These are phyloP conservation scores for Muntiacus reevesi DNA, from an alignment of 2,113 vertebrate genomes.

Conservation along the genomic window DNA sequence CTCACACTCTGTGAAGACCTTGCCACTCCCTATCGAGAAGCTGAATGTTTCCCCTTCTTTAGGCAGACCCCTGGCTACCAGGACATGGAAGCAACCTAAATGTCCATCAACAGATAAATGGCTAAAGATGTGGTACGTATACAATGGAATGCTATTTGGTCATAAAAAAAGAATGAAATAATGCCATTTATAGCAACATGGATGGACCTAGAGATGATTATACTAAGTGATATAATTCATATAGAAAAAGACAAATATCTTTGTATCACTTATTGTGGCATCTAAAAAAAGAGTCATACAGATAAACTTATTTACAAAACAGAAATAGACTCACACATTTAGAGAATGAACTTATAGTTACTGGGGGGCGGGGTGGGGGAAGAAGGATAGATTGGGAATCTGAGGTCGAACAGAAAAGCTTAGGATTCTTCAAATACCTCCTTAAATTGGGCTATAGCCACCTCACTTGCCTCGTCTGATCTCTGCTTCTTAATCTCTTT, in stretches of 20 bases:
- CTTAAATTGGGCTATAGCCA: not conserved
- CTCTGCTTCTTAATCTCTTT: fast-evolving
- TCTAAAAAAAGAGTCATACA: not conserved
- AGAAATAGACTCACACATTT: not conserved
- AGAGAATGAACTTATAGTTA: not conserved
- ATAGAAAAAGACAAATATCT: not conserved
- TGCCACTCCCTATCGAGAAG: fast-evolving
- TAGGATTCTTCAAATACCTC: no score
- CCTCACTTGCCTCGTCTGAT: not conserved
- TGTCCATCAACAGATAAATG: not conserved
- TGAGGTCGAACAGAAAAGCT: not conserved
- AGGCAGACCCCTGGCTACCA: not conserved
- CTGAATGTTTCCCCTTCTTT: not conserved
- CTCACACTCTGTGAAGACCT: not conserved
- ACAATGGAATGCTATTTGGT: not conserved
- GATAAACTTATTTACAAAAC: not conserved
- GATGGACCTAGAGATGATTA: not conserved
- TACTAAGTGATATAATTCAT: not conserved
- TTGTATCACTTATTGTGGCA: not conserved
- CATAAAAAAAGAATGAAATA: not conserved
- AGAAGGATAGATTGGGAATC: no score
- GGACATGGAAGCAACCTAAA: not conserved
- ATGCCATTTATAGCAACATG: not conserved
- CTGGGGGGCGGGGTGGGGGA: fast-evolving
- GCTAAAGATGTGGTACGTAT: not conserved